Conservation (phyloP, 2,113 vertebrate genomes). For the Xiphias gladius region DNA sequence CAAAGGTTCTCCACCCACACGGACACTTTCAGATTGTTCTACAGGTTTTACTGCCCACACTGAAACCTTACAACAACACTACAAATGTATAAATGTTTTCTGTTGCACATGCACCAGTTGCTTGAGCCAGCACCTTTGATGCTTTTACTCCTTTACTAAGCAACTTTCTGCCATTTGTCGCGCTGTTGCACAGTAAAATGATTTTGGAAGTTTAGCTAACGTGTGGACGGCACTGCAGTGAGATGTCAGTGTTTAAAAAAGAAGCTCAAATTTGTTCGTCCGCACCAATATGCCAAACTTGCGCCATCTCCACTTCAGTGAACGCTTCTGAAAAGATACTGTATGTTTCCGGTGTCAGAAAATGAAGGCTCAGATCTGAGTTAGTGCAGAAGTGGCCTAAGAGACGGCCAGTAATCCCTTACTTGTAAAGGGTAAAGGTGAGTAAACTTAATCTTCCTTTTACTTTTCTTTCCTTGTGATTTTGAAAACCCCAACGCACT, state of each 20-base stretch:
- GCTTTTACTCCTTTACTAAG: not conserved
- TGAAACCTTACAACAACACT: not conserved
- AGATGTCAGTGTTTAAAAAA: not conserved
- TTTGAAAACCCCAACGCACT: not conserved
- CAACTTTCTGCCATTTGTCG: not conserved
- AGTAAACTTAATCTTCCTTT: not conserved
- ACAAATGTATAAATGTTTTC: not conserved
- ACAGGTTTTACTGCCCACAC: not conserved
- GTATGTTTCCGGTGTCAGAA: not conserved
- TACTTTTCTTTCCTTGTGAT: not conserved
- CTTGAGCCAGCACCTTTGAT: not conserved
- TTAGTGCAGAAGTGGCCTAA: too few relatives aligned
- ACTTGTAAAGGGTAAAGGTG: not conserved
- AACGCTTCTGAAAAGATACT: not conserved
- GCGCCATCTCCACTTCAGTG: not conserved
- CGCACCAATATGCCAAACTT: too few relatives aligned
- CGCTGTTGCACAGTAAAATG: not conserved
- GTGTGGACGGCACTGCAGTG: not conserved
- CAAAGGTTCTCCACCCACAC: not conserved
- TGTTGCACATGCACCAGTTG: not conserved
- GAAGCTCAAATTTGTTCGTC: not conserved
- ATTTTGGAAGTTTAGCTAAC: not conserved
- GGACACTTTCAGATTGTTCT: not conserved
- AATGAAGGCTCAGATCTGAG: too few relatives aligned
- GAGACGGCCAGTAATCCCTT: not conserved